Evolutionary conservation across 1,140 invertebrate species (phyloP).

Genomic region (Steinernema khuongi): DNA sequence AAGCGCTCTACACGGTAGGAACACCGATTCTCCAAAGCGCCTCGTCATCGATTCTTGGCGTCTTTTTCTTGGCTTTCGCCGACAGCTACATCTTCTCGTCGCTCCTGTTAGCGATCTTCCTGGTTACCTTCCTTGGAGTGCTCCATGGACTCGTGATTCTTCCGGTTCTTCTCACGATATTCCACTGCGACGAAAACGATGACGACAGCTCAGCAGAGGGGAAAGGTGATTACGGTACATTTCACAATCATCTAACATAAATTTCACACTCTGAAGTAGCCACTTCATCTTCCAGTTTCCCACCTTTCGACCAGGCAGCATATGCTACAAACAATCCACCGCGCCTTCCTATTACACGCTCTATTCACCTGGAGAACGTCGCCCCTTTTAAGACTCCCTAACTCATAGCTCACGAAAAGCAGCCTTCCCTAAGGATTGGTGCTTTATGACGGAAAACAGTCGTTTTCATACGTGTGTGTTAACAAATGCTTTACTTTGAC

Average conservation of each 20-base stretch:
- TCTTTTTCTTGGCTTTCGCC: conserved; percentile 76
- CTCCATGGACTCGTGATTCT: conserved; percentile 60
- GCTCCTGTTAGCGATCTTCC: conserved; percentile 94
- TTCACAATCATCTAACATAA: background rate
- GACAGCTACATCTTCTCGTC: conserved; percentile 94
- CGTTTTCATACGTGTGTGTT: background rate
- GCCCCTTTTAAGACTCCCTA: background rate
- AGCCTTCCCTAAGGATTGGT: background rate
- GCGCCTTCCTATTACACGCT: background rate
- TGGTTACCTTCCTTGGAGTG: conserved; percentile 76
- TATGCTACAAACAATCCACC: background rate
- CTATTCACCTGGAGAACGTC: background rate
- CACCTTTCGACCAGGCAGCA: background rate
- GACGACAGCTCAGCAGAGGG: conserved; percentile 17
- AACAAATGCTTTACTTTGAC: no score
- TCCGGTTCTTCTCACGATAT: conserved; percentile 72
- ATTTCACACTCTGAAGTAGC: background rate
- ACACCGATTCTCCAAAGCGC: conserved; percentile 85
- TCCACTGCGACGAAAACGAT: conserved; percentile 58
- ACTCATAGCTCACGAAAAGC: background rate
- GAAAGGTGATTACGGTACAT: conserved; percentile 8
- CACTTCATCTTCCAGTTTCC: background rate
- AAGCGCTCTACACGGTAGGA: conserved; percentile 80
- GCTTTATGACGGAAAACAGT: background rate
- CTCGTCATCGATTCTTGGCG: conserved; percentile 81